phyloP scores from a whole-genome alignment of 2,888 invertebrate genomes.

The Rhyacophila evoluta region DNA sequence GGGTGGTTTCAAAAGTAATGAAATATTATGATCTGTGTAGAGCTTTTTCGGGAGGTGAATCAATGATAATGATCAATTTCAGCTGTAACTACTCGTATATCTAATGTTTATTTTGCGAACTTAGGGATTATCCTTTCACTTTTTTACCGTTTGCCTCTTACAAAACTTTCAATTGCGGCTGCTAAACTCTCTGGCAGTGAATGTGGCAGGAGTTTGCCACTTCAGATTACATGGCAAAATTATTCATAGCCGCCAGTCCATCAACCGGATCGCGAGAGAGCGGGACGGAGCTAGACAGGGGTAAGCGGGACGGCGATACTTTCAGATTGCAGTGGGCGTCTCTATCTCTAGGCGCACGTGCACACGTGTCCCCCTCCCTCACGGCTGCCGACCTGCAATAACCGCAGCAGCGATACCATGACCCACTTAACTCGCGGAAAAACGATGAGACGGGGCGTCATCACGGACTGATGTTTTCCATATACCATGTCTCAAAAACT shows the following conservation, averaged over 20 bases:
- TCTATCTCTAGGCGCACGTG: slow-evolving; percentile 4
- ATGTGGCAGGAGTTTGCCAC: not conserved
- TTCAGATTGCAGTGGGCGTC: slow-evolving; percentile 9
- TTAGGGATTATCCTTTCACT: slow-evolving; percentile 2
- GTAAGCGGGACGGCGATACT: not conserved
- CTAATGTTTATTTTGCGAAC: too few relatives aligned
- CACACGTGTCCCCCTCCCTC: not conserved
- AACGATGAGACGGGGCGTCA: not conserved
- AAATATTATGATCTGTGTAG: too few relatives aligned
- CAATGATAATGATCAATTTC: too few relatives aligned
- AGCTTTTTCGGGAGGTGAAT: too few relatives aligned
- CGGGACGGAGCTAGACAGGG: not conserved
- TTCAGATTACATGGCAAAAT: not conserved
- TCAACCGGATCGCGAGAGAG: slow-evolving; percentile 20
- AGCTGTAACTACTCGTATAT: too few relatives aligned
- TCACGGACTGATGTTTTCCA: not conserved
- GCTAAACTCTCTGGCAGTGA: not conserved
- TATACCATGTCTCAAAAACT: too few relatives aligned
- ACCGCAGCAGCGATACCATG: not conserved
- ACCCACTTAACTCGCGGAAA: slow-evolving; percentile 16
- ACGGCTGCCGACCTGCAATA: not conserved
- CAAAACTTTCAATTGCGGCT: not conserved
- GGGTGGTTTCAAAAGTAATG: too few relatives aligned
- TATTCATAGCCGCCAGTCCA: slow-evolving; percentile 13
- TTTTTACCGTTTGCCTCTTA: not conserved